Evolutionary conservation across 2,113 vertebrate species (phyloP).

Genomic region (Heterotilapia buettikoferi): DNA sequence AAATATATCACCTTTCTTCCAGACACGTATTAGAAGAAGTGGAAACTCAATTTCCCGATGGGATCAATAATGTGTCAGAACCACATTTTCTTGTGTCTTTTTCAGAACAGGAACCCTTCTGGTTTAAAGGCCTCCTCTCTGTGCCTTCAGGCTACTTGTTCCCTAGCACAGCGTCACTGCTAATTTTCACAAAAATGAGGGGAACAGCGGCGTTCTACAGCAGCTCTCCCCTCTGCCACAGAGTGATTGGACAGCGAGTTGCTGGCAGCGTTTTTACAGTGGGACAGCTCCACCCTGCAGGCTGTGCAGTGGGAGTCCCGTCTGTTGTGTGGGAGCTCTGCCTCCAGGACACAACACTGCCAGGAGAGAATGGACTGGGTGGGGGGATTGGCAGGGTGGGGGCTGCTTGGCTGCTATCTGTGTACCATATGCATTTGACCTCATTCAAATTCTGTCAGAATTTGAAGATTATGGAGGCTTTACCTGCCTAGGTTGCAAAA

Average conservation of each 20-base stretch:
- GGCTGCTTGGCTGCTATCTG: conserved; percentile 23
- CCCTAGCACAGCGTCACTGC: not conserved
- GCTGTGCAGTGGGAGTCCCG: conserved; percentile 60
- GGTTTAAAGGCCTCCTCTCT: conserved; percentile 12
- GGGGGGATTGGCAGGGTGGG: not conserved
- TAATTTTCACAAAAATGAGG: conserved; percentile 18
- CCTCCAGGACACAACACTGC: conserved; percentile 49
- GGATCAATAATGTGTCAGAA: not conserved
- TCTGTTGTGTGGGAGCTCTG: conserved; percentile 63
- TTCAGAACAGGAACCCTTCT: conserved; percentile 19
- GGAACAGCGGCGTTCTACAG: conserved; percentile 26
- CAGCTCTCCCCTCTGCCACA: conserved; percentile 29
- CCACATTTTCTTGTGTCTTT: conserved; percentile 1
- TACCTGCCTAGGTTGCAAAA: conserved; percentile 3
- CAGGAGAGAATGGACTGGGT: conserved; percentile 16
- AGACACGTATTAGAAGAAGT: not conserved
- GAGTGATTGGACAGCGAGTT: conserved; percentile 33
- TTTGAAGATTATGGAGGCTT: not conserved
- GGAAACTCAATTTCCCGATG: not conserved
- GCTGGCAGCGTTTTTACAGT: conserved; percentile 36
- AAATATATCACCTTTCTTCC: not conserved
- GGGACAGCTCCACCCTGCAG: conserved; percentile 64
- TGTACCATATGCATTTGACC: conserved; percentile 42
- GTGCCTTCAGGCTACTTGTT: conserved; percentile 15
- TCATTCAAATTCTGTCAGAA: conserved; percentile 28